Percentiles rank a stretch among this genome's conserved stretches.
Evolutionary conservation across 2,797 vertebrate genomes (phyloP).

Genomic region (Poeciliopsis turneri): DNA sequence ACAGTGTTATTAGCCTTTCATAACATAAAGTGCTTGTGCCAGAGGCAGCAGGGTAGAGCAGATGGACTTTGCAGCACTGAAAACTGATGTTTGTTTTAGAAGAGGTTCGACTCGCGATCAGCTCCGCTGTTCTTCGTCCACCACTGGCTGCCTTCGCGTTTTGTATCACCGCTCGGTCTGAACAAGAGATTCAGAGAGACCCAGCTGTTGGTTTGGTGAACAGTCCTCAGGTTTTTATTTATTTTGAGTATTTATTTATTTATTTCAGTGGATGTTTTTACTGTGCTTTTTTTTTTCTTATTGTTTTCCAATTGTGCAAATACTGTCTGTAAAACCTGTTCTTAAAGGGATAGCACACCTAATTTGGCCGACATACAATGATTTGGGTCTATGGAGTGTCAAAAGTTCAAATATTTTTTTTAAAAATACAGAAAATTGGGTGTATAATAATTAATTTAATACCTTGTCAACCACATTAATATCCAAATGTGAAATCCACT

Average conservation of each 20-base stretch:
- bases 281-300: slow-evolving; percentile 42
- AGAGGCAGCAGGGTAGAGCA: slow-evolving; percentile 38
- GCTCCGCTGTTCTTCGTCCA: slow-evolving; percentile 43
- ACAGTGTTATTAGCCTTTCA: slow-evolving; percentile 50
- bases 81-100: slow-evolving; percentile 31
- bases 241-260: slow-evolving; percentile 82
- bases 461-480: neutral
- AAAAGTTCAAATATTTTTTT: neutral
- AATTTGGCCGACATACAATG: slow-evolving; percentile 17
- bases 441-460: neutral
- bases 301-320: slow-evolving; percentile 43
- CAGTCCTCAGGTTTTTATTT: slow-evolving; percentile 82
- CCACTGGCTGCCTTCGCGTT: slow-evolving; percentile 62
- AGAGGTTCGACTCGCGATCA: slow-evolving; percentile 30
- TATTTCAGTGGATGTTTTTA: slow-evolving; percentile 67
- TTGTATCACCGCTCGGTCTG: slow-evolving; percentile 61
- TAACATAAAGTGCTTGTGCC: slow-evolving; percentile 59
- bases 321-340: slow-evolving; percentile 48
- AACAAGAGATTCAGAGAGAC: slow-evolving; percentile 51
- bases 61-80: slow-evolving; percentile 55
- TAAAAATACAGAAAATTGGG: neutral
- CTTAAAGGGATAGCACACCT: slow-evolving; percentile 60
- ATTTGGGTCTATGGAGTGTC: neutral
- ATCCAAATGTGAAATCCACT: neutral
- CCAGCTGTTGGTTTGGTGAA: slow-evolving; percentile 63